These are phyloP conservation scores for Pardosa pseudoannulata DNA, from an alignment of 2,888 invertebrate species.

Conservation along the genomic window DNA sequence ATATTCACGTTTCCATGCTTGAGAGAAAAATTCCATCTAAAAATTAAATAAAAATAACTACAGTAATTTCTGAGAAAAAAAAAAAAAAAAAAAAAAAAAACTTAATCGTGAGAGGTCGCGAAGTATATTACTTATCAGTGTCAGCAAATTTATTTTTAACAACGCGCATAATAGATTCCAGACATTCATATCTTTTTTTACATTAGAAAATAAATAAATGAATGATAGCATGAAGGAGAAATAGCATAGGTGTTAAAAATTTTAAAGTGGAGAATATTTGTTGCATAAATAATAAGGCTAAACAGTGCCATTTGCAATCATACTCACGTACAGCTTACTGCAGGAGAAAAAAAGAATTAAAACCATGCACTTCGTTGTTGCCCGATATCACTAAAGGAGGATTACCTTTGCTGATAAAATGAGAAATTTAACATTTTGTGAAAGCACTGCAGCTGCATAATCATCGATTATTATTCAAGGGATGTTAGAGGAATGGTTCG, in stretches of 20 bases:
- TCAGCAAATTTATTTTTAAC: too few relatives aligned
- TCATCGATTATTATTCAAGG: not conserved
- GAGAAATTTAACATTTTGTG: not conserved
- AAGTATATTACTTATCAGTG: too few relatives aligned
- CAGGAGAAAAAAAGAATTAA: not conserved
- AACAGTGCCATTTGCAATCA: not conserved
- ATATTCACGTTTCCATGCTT: too few relatives aligned
- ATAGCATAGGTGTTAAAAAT: not conserved
- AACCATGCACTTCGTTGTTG: not conserved
- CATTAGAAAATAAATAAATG: too few relatives aligned
- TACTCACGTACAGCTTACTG: not conserved
- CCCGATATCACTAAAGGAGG: slow-evolving; percentile 8
- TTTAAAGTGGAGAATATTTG: not conserved
- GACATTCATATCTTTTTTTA: too few relatives aligned
- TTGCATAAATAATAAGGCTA: not conserved
- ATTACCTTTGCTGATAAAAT: not conserved
- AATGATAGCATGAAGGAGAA: not conserved
- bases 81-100: too few relatives aligned
- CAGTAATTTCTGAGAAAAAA: too few relatives aligned
- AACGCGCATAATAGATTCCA: too few relatives aligned
- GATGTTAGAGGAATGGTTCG: not conserved
- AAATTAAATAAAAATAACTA: too few relatives aligned
- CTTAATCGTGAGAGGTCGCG: too few relatives aligned
- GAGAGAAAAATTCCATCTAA: too few relatives aligned
- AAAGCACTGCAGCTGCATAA: not conserved